These are phyloP conservation scores for Echeneis naucrates DNA, from an alignment of 2,797 vertebrate species.

Conservation along the genomic window DNA sequence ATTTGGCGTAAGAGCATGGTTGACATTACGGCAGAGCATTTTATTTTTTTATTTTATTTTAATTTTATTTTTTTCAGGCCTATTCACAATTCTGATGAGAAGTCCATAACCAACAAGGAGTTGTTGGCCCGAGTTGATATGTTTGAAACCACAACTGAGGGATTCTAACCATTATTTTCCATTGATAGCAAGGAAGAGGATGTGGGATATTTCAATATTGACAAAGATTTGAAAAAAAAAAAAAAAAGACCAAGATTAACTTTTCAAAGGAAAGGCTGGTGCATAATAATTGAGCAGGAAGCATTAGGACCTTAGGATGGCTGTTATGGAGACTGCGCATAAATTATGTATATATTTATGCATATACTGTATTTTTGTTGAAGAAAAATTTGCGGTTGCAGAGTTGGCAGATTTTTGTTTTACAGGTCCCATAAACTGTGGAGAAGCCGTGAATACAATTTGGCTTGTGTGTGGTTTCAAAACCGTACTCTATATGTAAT, in stretches of 20 bases:
- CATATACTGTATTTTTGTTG: too few species aligned
- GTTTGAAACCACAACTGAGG: background rate
- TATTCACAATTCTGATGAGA: background rate
- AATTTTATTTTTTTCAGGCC: background rate
- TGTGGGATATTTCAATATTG: constrained; percentile 9
- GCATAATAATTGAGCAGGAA: constrained; percentile 8
- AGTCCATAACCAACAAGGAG: background rate
- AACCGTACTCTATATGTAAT: constrained; percentile 36
- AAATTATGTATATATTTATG: too few species aligned
- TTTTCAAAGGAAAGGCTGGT: background rate
- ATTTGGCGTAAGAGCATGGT: background rate
- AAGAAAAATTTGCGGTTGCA: too few species aligned
- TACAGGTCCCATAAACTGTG: too few species aligned
- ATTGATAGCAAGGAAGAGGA: constrained; percentile 3
- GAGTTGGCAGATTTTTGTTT: too few species aligned
- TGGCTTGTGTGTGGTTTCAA: too few species aligned
- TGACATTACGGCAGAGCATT: background rate
- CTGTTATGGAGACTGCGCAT: background rate
- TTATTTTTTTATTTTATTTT: background rate
- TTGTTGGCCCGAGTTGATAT: background rate
- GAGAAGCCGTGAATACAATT: too few species aligned
- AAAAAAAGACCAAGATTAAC: background rate
- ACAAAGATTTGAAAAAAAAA: constrained; percentile 16
- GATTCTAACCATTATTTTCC: constrained; percentile 3
- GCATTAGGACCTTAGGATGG: background rate